These are phyloP conservation scores for Climacteris rufus DNA, from an alignment of 2,113 vertebrate species.

Conservation along the genomic window DNA sequence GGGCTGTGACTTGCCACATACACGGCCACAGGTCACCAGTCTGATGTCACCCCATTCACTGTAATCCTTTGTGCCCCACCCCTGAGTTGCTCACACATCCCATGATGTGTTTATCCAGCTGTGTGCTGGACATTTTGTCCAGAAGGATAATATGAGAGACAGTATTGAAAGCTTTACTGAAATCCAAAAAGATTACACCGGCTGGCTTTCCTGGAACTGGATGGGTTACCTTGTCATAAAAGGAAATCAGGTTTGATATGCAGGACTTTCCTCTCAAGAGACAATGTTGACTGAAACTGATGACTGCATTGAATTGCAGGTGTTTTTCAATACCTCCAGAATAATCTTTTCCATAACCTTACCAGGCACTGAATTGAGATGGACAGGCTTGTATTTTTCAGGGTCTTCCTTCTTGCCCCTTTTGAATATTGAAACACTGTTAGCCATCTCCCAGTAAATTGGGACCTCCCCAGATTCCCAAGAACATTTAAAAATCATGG, in stretches of 20 bases:
- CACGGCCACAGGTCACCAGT: neutral
- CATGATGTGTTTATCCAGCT: neutral
- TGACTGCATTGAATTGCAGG: accelerated
- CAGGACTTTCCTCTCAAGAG: neutral
- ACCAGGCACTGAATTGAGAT: neutral
- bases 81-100: accelerated
- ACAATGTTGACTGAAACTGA: neutral
- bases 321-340: neutral
- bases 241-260: neutral
- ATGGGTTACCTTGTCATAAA: neutral
- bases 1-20: too few relatives aligned
- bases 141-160: neutral
- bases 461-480: neutral
- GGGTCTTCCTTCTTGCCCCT: neutral
- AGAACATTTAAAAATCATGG: neutral
- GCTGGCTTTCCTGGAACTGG: neutral
- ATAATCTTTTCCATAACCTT: neutral
- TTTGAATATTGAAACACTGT: neutral
- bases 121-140: neutral
- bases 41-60: neutral
- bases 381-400: neutral
- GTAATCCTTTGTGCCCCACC: accelerated
- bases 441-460: neutral
- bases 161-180: neutral
- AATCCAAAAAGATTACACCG: neutral